Base-by-base conservation (phyloP, 2,888 invertebrate species). In the Branchellion lobata region DNA sequence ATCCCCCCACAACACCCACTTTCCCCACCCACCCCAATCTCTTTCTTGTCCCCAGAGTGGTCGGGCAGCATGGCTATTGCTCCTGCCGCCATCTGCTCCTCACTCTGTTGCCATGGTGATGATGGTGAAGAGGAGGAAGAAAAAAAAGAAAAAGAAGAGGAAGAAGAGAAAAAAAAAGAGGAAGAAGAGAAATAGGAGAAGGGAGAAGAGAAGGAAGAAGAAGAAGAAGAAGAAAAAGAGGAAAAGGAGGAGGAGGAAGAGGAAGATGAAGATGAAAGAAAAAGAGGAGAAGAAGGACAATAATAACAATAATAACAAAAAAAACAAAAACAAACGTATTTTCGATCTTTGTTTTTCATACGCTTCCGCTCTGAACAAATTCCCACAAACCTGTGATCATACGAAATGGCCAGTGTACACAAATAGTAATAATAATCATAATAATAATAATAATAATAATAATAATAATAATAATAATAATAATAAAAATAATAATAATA, bases 301-400 rank as follows among this genome's bases (percentile, higher is more conserved):
- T n/a, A n/a, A n/a, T n/a, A n/a, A n/a, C n/a, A n/a, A n/a, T n/a
- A n/a, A n/a, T n/a, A n/a, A n/a, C n/a, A n/a, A n/a, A n/a, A n/a
- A n/a, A 65, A 77, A 11, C 11, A 1, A 14, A 1, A 1, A 27
- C 77, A 21, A 31, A 77, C 77, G 29, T 65, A 65, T 65, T 34
- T 61, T 33, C 33, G 31, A 57, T 77, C 61, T 40, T 69, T 78
- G 34, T 65, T 34, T 27, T 31, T 51, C 61, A 57, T 79, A 31
- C 81, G 65, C 79, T 76, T 79, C 74, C 79, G 47, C 53, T 81
- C 81, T 18, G 81, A 78, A 36, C 76, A 78, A 34, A 78, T 57
- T 0, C 71, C 34, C 65, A 72, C 79, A 68, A 79, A 11, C 73
- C 61, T 57, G 24, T 14, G 47, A n/a, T n/a, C n/a, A n/a, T n/a